Evolutionary conservation across 2,113 vertebrate species (phyloP), one percentile per base, ranked within the genome.

Genomic region (Corythoichthys haematopterus): DNA sequence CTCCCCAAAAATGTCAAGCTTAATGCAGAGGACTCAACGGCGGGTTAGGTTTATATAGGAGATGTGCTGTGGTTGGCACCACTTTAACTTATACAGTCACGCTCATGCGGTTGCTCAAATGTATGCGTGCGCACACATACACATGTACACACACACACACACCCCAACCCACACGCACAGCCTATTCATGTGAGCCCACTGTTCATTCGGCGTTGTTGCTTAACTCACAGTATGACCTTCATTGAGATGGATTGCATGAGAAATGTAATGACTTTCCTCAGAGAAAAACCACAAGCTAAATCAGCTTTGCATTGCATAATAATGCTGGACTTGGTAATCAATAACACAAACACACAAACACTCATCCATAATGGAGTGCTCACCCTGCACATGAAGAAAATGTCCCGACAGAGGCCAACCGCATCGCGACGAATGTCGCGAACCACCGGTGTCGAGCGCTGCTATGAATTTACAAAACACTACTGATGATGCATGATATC

Each of bases 271-370:
- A 89, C 84, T 87, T 88, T 87, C 81, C 80, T 80, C 74, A 80
- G 84, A 88, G 84, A 88, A 88, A 89, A 89, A 89, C 84, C 88
- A 88, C 88, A 81, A 75, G 88, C 83, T 82, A 87, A 89, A 88
- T 89, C 85, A 88, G 88, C 86, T 89, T 88, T 88, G 84, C 82
- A 83, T 89, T 85, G 84, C 86, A 88, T 89, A 88, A 89, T 85
- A 87, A 89, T 87, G 84, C 77, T 37, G 52, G 76, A 84, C 81
- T 74, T 77, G 75, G 82, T 88, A 86, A 88, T 89, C 88, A 89
- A 89, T 89, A 88, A 86, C 84, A 79, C 85, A 87, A 88, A 85
- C 78, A 82, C 84, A 84, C 80, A 79, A 78, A 82, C 86, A 83
- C 85, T 76, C 86, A 86, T 84, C 60, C 66, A 78, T 84, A 87